Evolutionary conservation across 1,140 invertebrate genomes (phyloP).

Genomic region (Gonatopus flavifemur): DNA sequence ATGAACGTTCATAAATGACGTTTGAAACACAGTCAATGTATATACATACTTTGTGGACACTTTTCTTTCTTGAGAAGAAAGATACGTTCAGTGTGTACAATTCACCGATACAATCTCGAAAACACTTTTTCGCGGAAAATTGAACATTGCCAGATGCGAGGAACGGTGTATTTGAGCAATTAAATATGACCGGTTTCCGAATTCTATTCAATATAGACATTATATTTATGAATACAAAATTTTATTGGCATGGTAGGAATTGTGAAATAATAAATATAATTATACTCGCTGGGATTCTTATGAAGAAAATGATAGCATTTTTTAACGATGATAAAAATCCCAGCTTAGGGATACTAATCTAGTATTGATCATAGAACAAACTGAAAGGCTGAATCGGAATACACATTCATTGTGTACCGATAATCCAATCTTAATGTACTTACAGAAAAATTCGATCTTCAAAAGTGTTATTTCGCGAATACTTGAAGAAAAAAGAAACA

Average conservation of each 20-base stretch:
- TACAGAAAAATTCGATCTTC: too few relatives aligned
- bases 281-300: conserved; percentile 5
- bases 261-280: conserved; percentile 1
- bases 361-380: conserved; percentile 25
- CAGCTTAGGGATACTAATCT: conserved; percentile 19
- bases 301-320: conserved; percentile 13
- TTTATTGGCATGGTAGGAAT: conserved; percentile 14
- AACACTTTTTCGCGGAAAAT: conserved; percentile 9
- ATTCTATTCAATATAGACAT: conserved; percentile 27
- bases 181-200: conserved; percentile 36
- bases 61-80: conserved; percentile 46
- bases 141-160: conserved; percentile 6
- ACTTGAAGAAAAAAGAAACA: too few relatives aligned
- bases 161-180: conserved; percentile 40
- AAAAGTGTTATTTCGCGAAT: too few relatives aligned
- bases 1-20: too few relatives aligned
- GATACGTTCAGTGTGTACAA: conserved; percentile 47
- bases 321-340: too few relatives aligned
- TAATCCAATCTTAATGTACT: background rate
- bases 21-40: conserved; percentile 18
- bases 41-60: conserved; percentile 34
- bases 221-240: conserved; percentile 32
- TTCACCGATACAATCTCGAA: too few relatives aligned
- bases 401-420: conserved; percentile 25
- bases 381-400: conserved; percentile 37